Conservation (phyloP, 2,888 invertebrate species). For the Aquatica leii region DNA sequence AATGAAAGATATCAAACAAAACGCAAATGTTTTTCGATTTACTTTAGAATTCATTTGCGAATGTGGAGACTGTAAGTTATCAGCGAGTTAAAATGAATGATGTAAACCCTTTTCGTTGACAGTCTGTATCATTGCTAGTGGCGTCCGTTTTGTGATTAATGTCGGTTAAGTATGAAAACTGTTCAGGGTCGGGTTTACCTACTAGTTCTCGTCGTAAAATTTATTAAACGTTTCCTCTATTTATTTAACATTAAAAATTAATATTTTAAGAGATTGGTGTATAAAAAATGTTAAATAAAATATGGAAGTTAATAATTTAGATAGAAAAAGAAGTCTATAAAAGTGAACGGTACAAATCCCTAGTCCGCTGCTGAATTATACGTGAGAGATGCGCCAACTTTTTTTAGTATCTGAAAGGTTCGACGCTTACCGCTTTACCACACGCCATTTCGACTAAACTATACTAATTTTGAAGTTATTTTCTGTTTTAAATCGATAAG, state of each 20-base stretch:
- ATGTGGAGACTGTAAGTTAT: constrained; percentile 24
- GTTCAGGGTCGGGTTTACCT: constrained; percentile 40
- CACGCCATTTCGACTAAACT: constrained; percentile 30
- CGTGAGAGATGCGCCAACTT: constrained; percentile 7
- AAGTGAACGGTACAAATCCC: not conserved
- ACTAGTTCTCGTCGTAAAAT: constrained; percentile 42
- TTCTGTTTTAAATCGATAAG: constrained; percentile 19
- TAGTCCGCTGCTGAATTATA: constrained; percentile 20
- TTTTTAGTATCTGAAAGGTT: too few relatives aligned
- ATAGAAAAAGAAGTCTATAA: constrained; percentile 14
- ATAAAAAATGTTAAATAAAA: constrained; percentile 12
- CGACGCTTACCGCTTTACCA: constrained; percentile 2
- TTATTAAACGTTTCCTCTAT: constrained; percentile 39
- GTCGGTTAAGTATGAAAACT: constrained; percentile 29
- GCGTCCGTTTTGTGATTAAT: constrained; percentile 43
- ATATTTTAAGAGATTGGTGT: constrained; percentile 15
- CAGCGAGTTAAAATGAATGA: constrained; percentile 28
- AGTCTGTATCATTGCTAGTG: constrained; percentile 36
- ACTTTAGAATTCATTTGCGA: constrained; percentile 4
- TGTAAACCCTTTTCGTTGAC: constrained; percentile 33
- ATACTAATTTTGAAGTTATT: constrained; percentile 32
- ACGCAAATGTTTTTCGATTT: constrained; percentile 19
- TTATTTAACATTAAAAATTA: constrained; percentile 26
- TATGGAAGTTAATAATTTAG: constrained; percentile 19
- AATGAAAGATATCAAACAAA: constrained; percentile 7